Base-by-base conservation (phyloP, 2,113 vertebrate genomes). In the Leucopsar rothschildi region DNA sequence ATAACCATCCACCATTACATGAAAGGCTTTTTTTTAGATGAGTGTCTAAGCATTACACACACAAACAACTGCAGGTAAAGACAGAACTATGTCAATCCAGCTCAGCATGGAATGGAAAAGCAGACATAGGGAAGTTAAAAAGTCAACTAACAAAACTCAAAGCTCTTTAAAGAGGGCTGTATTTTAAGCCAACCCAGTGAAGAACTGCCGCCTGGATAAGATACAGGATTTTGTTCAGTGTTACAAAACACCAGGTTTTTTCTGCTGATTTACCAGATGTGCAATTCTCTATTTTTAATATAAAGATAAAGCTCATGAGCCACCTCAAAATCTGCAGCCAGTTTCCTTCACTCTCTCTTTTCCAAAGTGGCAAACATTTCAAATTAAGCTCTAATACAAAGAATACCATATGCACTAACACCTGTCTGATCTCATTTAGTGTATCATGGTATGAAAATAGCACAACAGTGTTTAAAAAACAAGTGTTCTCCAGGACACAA, bases 21-120 rank as follows among this genome's bases (percentile, higher is more conserved):
- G 8, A 52, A 7, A 17, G 5, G 4, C 1, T 4, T 25, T 69
- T 3, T 37, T 35, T 45, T 1, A 28, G 7, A 29, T 5, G 12
- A 42, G 8, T 5, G 2, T 23, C 25, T 50, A 40, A 35, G 47
- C 4, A 11, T 45, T 7, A 29, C 8, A 45, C 19, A 15, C 33
- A 61, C 4, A 25, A 37, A 52, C 37, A 53, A 12, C 59, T 24
- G 12, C 22, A 35, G 15, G 18, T 9, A 29, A 82, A 60, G 5
- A 55, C 4, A 8, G 28, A 88, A 23, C 25, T 50, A 18, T 0
- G 7, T 24, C 13, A 66, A 8, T 15, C 8, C 28, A 61, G 5
- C 19, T 66, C 16, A 10, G 5, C 24, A 33, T 5, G 9, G 28
- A 75, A 50, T 27, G 11, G 18, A 16, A 59, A 45, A 64, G 35